Evolutionary conservation across 2,888 invertebrate genomes (phyloP), one percentile per base, ranked within the genome.

Genomic region (Polymixis lichenea): DNA sequence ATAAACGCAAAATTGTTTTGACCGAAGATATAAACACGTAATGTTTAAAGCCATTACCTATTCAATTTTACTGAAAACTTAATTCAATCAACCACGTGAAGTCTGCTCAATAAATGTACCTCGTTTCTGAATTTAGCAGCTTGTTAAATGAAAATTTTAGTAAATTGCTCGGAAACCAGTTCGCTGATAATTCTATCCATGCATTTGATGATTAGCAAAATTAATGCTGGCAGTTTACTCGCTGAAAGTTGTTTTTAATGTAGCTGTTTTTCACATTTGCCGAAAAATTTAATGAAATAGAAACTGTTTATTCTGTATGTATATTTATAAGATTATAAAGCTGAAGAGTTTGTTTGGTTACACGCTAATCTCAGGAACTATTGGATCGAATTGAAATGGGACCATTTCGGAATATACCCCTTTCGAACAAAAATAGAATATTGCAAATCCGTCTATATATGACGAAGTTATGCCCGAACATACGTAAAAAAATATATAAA

Each of bases 61-160:
- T 69, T n/a, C n/a, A 60, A 38, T 64, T 72, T 72, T 2, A 51
- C 56, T 56, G 65, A 28, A 51, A 53, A 66, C 60, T n/a, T 72
- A 70, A 83, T 83, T 77, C 43, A 75, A 70, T 75, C n/a, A 56
- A 9, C 64, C 64, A 69, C 25, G 71, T 60, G 65, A 1, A 58
- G 22, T n/a, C 15, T 25, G 46, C 15, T 15, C 32, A 67, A 64
- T 85, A 77, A 65, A 85, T 68, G 51, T 61, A 28, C 55, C 58
- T 60, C 53, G 25, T 72, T 82, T 56, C 64, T 49, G 28, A 75
- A 60, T 70, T 81, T 83, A 70, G 38, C 6, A 32, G 66, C 70
- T 32, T 71, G 61, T 78, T 82, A 72, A 76, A 51, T 78, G 78
- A 82, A 85, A 58, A 86, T 83, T 83, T 77, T 28, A 82, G 70